A percentile compares a stretch with the other conserved stretches of the same genome.
phyloP scores from a whole-genome alignment of 2,888 invertebrate genomes.

The Tineola bisselliella region DNA sequence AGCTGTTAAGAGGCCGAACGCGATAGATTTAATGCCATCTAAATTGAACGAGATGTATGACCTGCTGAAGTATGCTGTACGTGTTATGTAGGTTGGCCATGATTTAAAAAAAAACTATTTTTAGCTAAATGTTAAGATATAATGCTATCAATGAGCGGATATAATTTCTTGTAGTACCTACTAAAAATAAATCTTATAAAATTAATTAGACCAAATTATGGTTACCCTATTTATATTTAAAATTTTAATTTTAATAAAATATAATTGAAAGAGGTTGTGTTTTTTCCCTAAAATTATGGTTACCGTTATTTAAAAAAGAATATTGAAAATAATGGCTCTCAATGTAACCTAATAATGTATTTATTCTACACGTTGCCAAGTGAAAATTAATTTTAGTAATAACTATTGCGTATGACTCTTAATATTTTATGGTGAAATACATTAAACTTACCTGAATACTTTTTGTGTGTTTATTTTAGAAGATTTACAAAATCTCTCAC shows the following conservation, averaged over 20 bases:
- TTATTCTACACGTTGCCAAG: neutral
- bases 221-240: no score
- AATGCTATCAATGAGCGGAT: no score
- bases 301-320: neutral
- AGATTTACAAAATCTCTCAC: neutral
- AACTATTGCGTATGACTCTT: neutral
- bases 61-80: conserved; percentile 11
- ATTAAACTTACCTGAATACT: neutral
- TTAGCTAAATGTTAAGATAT: no score
- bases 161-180: no score
- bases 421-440: neutral
- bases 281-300: neutral
- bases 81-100: neutral
- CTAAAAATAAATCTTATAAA: no score
- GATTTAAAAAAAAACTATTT: no score
- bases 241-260: no score
- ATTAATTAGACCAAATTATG: no score
- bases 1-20: conserved; percentile 8
- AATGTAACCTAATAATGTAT: conserved; percentile 4
- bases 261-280: no score
- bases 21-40: conserved; percentile 14
- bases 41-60: conserved; percentile 12
- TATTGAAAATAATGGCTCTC: neutral
- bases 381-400: neutral
- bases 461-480: no score